phyloP scores from a whole-genome alignment of 2,797 vertebrate genomes.

The Rhinogobio ventralis region DNA sequence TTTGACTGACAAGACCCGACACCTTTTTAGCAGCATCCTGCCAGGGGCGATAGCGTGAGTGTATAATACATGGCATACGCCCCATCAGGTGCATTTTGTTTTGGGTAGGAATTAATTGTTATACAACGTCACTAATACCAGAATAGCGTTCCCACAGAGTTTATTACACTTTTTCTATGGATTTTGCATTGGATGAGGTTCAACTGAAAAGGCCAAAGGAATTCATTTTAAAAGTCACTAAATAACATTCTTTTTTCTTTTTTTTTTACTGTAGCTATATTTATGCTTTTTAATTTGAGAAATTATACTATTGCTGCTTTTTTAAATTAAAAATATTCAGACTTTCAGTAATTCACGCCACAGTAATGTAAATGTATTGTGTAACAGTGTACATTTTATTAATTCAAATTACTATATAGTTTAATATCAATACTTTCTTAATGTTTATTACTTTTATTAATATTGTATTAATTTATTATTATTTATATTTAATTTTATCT shows the following conservation, averaged over 20 bases:
- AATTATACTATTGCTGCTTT: background rate
- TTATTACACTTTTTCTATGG: background rate
- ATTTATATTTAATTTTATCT: background rate
- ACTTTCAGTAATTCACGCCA: background rate
- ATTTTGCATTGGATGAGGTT: background rate
- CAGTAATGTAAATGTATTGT: background rate
- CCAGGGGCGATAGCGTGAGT: background rate
- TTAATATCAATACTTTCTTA: background rate
- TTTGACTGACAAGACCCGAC: constrained; percentile 40
- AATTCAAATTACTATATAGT: background rate
- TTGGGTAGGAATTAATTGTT: background rate
- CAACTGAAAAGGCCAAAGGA: background rate
- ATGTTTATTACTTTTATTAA: background rate
- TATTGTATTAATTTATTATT: background rate
- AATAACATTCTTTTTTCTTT: background rate
- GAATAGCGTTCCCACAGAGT: background rate
- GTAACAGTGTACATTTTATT: background rate
- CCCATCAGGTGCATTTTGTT: constrained; percentile 4
- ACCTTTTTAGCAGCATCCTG: constrained; percentile 26
- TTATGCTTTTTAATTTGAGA: background rate
- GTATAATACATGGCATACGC: background rate
- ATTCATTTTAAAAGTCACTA: background rate
- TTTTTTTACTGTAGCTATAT: too few species aligned
- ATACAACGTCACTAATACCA: background rate
- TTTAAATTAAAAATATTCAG: background rate